Percentiles rank a stretch among this genome's conserved stretches.
Conservation (phyloP, 2,888 invertebrate genomes). For the Athalia rosae region DNA sequence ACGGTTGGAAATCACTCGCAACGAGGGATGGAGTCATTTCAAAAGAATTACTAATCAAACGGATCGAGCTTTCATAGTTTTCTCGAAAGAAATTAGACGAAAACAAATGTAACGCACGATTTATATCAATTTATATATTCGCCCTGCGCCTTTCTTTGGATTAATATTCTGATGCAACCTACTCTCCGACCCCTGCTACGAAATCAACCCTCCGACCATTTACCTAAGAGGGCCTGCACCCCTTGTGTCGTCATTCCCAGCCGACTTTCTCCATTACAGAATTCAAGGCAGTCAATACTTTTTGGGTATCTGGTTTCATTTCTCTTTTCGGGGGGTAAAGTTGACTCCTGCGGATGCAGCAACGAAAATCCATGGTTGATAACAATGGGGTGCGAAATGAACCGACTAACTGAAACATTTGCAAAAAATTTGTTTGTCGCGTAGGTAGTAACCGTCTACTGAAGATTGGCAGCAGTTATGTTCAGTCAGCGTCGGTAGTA, state of each 20-base stretch:
- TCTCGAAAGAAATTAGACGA: background rate
- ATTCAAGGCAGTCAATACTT: slow-evolving; percentile 28
- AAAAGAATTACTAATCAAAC: background rate
- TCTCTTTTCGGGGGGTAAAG: background rate
- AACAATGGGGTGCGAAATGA: too few species aligned
- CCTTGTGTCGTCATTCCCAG: slow-evolving; percentile 12
- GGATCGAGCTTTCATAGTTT: background rate
- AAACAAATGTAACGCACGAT: background rate
- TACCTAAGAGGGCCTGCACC: slow-evolving; percentile 27
- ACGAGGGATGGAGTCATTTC: too few species aligned
- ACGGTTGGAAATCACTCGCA: too few species aligned
- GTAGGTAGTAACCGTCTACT: too few species aligned
- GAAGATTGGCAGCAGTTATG: too few species aligned
- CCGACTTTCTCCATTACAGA: slow-evolving; percentile 7
- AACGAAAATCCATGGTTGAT: too few species aligned
- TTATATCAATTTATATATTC: background rate
- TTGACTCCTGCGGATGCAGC: background rate
- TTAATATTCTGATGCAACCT: slow-evolving; percentile 14
- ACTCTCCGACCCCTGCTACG: slow-evolving; percentile 29
- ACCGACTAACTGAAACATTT: too few species aligned
- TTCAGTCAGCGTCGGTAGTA: too few species aligned
- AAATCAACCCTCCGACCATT: slow-evolving; percentile 35
- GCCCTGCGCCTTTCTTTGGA: slow-evolving; percentile 2
- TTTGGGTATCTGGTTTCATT: background rate
- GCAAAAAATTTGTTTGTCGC: too few species aligned